A percentile compares a stretch with the other conserved stretches of the same genome.
Evolutionary conservation across 2,113 vertebrate genomes (phyloP).

Genomic region (Lycaon pictus): DNA sequence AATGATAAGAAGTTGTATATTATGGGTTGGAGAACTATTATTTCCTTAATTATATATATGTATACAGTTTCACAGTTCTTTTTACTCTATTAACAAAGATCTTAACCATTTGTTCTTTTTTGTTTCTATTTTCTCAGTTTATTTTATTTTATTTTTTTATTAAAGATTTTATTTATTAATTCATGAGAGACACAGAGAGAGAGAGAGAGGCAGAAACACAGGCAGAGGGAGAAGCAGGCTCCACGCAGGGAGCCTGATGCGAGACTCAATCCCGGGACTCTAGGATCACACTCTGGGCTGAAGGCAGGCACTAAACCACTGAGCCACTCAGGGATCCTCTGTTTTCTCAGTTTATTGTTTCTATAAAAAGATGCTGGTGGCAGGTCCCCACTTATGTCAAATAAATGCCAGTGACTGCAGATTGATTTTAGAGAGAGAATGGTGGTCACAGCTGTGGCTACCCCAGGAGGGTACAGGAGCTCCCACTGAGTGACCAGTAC

Average conservation of each 20-base stretch:
- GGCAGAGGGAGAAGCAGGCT: no score
- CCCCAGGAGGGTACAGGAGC: conserved; percentile 93
- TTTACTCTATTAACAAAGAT: neutral
- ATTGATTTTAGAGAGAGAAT: conserved; percentile 91
- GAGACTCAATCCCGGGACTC: no score
- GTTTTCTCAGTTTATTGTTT: neutral
- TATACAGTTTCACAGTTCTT: neutral
- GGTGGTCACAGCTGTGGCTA: conserved; percentile 90
- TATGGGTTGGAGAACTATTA: neutral
- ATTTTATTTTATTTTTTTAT: neutral
- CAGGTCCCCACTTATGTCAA: conserved; percentile 92
- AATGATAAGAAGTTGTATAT: neutral
- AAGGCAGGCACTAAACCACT: no score
- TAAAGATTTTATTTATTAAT: no score
- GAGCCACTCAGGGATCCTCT: no score
- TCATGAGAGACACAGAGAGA: no score
- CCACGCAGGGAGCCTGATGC: no score
- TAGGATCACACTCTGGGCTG: no score
- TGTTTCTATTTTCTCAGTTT: neutral
- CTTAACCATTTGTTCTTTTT: neutral
- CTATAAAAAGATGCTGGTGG: conserved; percentile 91
- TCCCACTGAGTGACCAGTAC: conserved; percentile 92
- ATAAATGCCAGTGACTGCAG: conserved; percentile 93
- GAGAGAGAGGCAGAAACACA: no score
- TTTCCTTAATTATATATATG: neutral